Base-by-base conservation (phyloP, 2,113 vertebrate genomes). In the Argyrosomus japonicus region DNA sequence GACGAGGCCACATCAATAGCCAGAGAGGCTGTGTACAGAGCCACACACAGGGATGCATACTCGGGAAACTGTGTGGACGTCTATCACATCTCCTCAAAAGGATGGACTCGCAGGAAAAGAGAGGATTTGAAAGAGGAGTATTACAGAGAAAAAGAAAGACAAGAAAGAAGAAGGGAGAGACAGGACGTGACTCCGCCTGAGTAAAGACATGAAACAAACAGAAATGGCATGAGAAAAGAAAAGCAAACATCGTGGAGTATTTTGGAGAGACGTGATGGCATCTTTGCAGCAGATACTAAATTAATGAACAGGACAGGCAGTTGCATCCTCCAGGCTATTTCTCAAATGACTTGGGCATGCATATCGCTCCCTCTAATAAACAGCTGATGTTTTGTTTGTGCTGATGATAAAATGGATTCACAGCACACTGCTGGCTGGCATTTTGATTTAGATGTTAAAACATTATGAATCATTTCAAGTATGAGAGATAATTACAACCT, bases 21-120 rank as follows among this genome's bases (percentile, higher is more conserved):
- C 53, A 93, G 96, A 54, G 85, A 95, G 3, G 96, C 97, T 0
- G 97, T 97, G 61, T 96, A 93, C 90, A 94, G 96, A 0, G 97
- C 97, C 61, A 94, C 96, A 0, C 91, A 93, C 84, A 94, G 97
- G 2, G 97, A 98, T 0, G 96, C 96, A 7, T 97, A 97, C 83
- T 97, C 97, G 0, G 97, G 97, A 6, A 97, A 97, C 80, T 93
- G 87, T 0, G 96, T 97, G 0, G 97, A 98, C 84, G 80, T 97
- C 54, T 97, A 95, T 83, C 96, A 96, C 0, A 82, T 98, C 64
- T 94, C 92, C 47, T 92, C 95, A 68, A 85, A 82, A 3, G 97
- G 97, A 1, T 97, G 97, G 96, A 95, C 91, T 54, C 94, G 94
- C 3, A 92, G 93, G 75, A 78, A 53, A 5, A 89, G 94, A 7